A percentile compares a stretch with the other conserved stretches of the same genome.
phyloP scores from a whole-genome alignment of 1,140 invertebrate species.

The Melitaea cinxia region DNA sequence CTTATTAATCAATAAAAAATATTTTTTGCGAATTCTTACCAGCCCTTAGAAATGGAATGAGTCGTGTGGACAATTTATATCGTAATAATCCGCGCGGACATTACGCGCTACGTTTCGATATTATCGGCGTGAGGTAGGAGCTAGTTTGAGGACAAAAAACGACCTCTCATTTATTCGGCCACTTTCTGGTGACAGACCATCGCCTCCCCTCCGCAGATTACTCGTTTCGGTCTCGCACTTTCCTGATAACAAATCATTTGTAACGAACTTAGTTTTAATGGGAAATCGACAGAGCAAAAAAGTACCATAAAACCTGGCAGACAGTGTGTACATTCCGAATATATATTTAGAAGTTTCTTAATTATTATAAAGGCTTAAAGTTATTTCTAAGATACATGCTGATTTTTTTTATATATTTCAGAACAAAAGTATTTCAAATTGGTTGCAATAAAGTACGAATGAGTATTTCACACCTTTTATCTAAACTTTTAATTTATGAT shows the following conservation, averaged over 20 bases:
- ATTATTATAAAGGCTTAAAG: too few species aligned
- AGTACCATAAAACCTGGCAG: too few species aligned
- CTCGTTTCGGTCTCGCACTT: conserved; percentile 20
- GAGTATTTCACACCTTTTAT: too few species aligned
- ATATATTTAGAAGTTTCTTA: too few species aligned
- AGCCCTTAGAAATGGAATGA: conserved; percentile 71
- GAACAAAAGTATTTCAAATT: too few species aligned
- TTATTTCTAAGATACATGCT: too few species aligned
- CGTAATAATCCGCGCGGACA: conserved; percentile 77
- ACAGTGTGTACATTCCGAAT: too few species aligned
- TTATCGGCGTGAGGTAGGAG: conserved; percentile 60
- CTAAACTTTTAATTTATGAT: too few species aligned
- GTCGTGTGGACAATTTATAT: conserved; percentile 79
- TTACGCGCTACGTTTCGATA: conserved; percentile 66
- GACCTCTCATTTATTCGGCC: conserved; percentile 75
- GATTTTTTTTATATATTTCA: too few species aligned
- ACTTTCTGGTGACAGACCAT: conserved; percentile 64
- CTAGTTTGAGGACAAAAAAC: conserved; percentile 77
- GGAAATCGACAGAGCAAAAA: too few species aligned
- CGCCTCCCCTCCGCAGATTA: conserved; percentile 35
- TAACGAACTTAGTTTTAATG: not conserved
- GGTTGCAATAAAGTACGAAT: too few species aligned
- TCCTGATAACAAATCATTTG: conserved; percentile 12
- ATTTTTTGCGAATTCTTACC: conserved; percentile 16
- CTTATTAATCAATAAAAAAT: too few species aligned